phyloP scores from a whole-genome alignment of 1,140 invertebrate species.

The Laupala kohalensis region DNA sequence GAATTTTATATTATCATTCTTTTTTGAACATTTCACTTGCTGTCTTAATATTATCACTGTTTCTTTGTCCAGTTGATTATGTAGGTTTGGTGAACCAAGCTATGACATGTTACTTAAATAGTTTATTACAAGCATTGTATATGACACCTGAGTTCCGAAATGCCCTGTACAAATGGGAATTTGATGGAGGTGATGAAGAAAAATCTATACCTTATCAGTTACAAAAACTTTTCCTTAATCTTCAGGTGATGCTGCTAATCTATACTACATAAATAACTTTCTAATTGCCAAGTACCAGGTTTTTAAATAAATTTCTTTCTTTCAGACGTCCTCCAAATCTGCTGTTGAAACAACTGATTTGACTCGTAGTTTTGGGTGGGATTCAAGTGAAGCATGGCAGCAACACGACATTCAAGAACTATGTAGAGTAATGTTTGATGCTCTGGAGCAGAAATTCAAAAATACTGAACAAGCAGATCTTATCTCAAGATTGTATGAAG shows the following conservation, averaged over 20 bases:
- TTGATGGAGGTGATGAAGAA: constrained; percentile 47
- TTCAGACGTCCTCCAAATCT: constrained; percentile 53
- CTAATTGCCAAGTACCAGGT: not conserved
- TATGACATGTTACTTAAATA: constrained; percentile 90
- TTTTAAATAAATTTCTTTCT: constrained; percentile 12
- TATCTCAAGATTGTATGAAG: constrained; percentile 64
- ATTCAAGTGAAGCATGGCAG: constrained; percentile 79
- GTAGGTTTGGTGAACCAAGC: constrained; percentile 86
- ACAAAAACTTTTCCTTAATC: constrained; percentile 74
- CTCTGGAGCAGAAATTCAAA: constrained; percentile 74
- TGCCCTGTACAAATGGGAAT: constrained; percentile 77
- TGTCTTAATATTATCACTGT: not conserved
- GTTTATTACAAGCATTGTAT: constrained; percentile 74
- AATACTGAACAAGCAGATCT: constrained; percentile 71
- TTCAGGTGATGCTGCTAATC: constrained; percentile 45
- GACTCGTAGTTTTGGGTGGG: constrained; percentile 85
- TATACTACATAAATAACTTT: not conserved
- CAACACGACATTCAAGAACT: constrained; percentile 89
- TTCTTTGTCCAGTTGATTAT: constrained; percentile 37
- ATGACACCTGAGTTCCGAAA: constrained; percentile 95
- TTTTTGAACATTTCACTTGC: not conserved
- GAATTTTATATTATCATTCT: not conserved
- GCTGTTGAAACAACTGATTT: constrained; percentile 79
- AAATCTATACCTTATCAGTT: constrained; percentile 78
- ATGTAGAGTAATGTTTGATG: constrained; percentile 86